phyloP scores from a whole-genome alignment of 2,888 invertebrate genomes.

The Tachina lurida region DNA sequence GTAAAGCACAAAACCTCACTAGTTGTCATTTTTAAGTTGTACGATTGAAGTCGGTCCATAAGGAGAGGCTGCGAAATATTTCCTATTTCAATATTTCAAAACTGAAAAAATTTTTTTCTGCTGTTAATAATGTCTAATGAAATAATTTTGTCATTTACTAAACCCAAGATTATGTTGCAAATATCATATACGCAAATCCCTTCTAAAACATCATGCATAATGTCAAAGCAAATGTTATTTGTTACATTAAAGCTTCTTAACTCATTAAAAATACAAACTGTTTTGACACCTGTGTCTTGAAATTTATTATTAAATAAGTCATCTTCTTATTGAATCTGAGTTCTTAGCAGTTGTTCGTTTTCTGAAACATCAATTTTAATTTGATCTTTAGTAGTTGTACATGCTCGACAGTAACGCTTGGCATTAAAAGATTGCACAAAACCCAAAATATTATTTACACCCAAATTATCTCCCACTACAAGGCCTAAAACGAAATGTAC shows the following conservation, averaged over 20 bases:
- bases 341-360: constrained; percentile 65
- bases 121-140: constrained; percentile 65
- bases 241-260: constrained; percentile 48
- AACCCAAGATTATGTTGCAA: constrained; percentile 65
- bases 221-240: constrained; percentile 47
- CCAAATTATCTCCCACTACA: constrained; percentile 65
- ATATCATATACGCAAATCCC: constrained; percentile 70
- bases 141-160: constrained; percentile 63
- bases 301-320: constrained; percentile 53
- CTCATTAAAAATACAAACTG: constrained; percentile 54
- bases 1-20: constrained; percentile 68
- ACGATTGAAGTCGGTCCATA: constrained; percentile 59
- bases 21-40: constrained; percentile 72
- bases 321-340: constrained; percentile 47
- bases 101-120: constrained; percentile 66
- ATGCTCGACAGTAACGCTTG: constrained; percentile 71
- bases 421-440: constrained; percentile 72
- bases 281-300: no score
- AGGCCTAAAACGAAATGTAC: constrained; percentile 61
- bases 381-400: constrained; percentile 69
- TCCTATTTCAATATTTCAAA: constrained; percentile 63
- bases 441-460: constrained; percentile 61
- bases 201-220: constrained; percentile 56
- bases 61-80: constrained; percentile 23
- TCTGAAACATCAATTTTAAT: constrained; percentile 71